These are phyloP conservation scores for Holotrichia oblita DNA, from an alignment of 1,140 invertebrate genomes.

Conservation along the genomic window DNA sequence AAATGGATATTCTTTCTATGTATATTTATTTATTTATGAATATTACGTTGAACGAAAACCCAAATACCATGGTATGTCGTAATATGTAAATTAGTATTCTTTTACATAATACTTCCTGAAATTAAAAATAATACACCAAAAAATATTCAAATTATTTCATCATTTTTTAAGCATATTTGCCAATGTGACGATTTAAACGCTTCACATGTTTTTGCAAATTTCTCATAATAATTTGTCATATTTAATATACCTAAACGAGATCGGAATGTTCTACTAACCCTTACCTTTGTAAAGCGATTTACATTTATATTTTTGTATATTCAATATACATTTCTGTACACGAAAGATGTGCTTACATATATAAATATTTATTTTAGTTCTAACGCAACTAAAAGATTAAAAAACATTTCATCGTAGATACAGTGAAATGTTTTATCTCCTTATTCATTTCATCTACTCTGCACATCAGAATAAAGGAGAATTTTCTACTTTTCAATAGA, in stretches of 20 bases:
- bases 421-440: too few relatives aligned
- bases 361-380: too few relatives aligned
- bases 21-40: not conserved
- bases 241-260: not conserved
- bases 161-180: not conserved
- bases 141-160: slow-evolving; percentile 36
- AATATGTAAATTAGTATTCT: not conserved
- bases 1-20: not conserved
- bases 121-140: slow-evolving; percentile 11
- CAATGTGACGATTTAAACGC: slow-evolving; percentile 2
- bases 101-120: slow-evolving; percentile 36
- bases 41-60: not conserved
- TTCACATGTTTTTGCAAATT: not conserved
- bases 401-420: too few relatives aligned
- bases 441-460: too few relatives aligned
- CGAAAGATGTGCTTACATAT: too few relatives aligned
- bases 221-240: not conserved
- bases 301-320: not conserved
- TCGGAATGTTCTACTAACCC: not conserved
- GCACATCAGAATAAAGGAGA: too few relatives aligned
- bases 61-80: not conserved
- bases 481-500: too few relatives aligned
- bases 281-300: slow-evolving; percentile 27
- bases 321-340: not conserved
- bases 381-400: too few relatives aligned